Base-by-base conservation (phyloP, 2,113 vertebrate genomes). In the Cariama cristata region DNA sequence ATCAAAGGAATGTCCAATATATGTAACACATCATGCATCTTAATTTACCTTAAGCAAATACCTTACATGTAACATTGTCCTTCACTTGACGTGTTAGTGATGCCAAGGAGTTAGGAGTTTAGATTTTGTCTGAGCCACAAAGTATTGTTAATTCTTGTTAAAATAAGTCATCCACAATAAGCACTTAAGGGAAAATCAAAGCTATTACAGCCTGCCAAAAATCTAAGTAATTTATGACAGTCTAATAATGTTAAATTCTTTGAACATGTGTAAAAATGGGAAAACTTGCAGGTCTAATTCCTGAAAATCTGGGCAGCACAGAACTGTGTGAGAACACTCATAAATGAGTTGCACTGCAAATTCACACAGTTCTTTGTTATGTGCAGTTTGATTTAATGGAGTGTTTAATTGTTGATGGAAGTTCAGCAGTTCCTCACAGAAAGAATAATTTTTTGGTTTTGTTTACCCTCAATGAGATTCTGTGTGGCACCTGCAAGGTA, bases 201-300 rank as follows among this genome's bases (percentile, higher is more conserved):
- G 86, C 95, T 97, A 96, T 96, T 97, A 97, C 52, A 58, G 59
- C 91, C 77, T 98, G 95, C 97, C 97, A 95, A 90, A 96, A 97
- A 86, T 93, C 77, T 94, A 93, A 95, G 86, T 96, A 68, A 94
- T 84, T 96, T 96, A 59, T 93, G 95, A 98, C 95, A 97, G 86
- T 96, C 94, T 95, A 95, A 94, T 96, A 94, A 92, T 83, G 81
- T 95, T 88, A 86, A 94, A 88, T 97, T 97, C 89, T 97, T 96
- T 83, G 86, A 93, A 92, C 33, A 53, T 93, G 63, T 90, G 49
- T 96, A 91, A 95, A 97, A 96, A 91, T 67, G 91, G 55, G 62
- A 47, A 94, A 93, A 81, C 44, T 86, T 87, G 69, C 83, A 93
- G 87, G n/a, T 92, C 81, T 93, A 59, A 88, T 93, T 97, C 82